A percentile compares a stretch with the other conserved stretches of the same genome.
Evolutionary conservation across 2,113 vertebrate genomes (phyloP).

Genomic region (Apistogramma diplotaenia): DNA sequence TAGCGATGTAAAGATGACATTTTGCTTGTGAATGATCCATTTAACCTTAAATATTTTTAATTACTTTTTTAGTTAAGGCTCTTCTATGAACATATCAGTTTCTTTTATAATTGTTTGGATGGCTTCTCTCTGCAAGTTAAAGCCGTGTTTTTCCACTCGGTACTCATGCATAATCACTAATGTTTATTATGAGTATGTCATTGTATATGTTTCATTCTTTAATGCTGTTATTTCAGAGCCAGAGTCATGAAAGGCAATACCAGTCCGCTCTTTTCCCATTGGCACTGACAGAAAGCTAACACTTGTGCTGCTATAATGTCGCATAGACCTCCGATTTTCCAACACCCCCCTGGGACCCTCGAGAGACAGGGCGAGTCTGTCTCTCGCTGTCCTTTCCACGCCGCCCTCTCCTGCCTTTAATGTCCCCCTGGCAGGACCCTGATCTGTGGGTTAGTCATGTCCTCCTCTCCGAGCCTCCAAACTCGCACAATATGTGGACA

Average conservation of each 20-base stretch:
- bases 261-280: conserved; percentile 46
- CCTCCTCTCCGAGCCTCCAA: conserved; percentile 19
- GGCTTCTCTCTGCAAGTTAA: conserved; percentile 21
- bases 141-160: conserved; percentile 25
- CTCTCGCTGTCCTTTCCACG: conserved; percentile 40
- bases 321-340: conserved; percentile 31
- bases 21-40: not conserved
- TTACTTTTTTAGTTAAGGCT: not conserved
- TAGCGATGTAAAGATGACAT: not conserved
- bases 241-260: conserved; percentile 44
- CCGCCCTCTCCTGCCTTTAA: conserved; percentile 41
- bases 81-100: conserved; percentile 3
- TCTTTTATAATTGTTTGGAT: conserved; percentile 44
- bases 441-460: conserved; percentile 47
- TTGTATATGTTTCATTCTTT: conserved; percentile 53
- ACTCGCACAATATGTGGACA: conserved; percentile 35
- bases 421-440: conserved; percentile 31
- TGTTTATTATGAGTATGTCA: conserved; percentile 61
- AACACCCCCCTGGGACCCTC: conserved; percentile 21
- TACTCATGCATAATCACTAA: not conserved
- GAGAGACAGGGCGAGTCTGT: conserved; percentile 51
- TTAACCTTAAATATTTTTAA: conserved; percentile 15
- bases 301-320: conserved; percentile 45
- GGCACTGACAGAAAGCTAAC: conserved; percentile 39
- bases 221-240: conserved; percentile 30